Conservation (phyloP, 1,140 invertebrate genomes). For the Diuraphis noxia region DNA sequence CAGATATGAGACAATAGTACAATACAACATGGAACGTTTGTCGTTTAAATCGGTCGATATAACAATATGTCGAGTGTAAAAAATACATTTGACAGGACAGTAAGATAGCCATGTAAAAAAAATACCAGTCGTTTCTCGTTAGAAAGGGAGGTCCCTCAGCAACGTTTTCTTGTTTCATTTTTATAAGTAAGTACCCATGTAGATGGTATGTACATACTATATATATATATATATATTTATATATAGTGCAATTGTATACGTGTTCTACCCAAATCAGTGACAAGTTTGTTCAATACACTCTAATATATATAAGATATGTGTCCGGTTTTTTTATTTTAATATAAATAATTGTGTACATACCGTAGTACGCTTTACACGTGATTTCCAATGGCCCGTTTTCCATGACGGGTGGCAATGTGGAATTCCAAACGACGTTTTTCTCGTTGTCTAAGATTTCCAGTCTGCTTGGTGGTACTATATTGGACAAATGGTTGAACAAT, state of each 20-base stretch:
- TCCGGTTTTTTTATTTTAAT: not conserved
- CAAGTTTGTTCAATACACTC: not conserved
- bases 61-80: not conserved
- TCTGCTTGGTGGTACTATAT: slow-evolving; percentile 14
- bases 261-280: not conserved
- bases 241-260: not conserved
- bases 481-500: not conserved
- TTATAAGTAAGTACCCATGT: not conserved
- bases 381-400: slow-evolving; percentile 27
- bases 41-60: not conserved
- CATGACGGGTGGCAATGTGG: slow-evolving; percentile 10
- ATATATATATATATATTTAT: not conserved
- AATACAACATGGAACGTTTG: not conserved
- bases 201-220: not conserved
- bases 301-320: not conserved
- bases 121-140: not conserved
- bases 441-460: slow-evolving; percentile 17
- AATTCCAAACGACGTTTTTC: not conserved
- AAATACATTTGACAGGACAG: not conserved
- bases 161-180: slow-evolving; percentile 2
- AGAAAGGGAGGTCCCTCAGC: not conserved
- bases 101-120: not conserved
- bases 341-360: slow-evolving; percentile 16
- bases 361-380: slow-evolving; percentile 20
- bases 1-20: not conserved